Evolutionary conservation across 1,140 invertebrate genomes (phyloP).

Genomic region (Leptinotarsa defecta): DNA sequence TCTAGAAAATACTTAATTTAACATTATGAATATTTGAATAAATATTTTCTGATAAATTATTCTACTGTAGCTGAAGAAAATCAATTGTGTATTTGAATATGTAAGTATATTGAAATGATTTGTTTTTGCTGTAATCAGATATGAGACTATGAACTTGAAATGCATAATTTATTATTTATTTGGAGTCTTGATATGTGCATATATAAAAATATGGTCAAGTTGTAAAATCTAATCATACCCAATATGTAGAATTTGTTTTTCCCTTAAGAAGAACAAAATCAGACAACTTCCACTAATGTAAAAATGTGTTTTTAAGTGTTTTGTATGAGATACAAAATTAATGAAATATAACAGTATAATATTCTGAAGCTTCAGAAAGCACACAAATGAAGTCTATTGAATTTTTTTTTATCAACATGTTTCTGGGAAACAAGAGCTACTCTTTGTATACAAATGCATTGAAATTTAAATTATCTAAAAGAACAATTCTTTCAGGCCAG

Average conservation of each 20-base stretch:
- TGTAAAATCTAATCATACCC: constrained; percentile 16
- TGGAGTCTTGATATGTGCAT: neutral
- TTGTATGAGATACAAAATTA: constrained; percentile 33
- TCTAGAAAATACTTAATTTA: constrained; percentile 31
- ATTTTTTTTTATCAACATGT: neutral
- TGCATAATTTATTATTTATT: neutral
- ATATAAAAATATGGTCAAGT: constrained; percentile 5
- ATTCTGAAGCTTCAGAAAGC: constrained; percentile 17
- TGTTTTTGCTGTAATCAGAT: neutral
- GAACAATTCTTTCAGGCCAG: too few species aligned
- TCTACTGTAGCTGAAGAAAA: neutral
- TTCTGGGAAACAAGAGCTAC: too few species aligned
- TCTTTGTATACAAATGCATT: too few species aligned
- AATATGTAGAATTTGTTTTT: constrained; percentile 30
- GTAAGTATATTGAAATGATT: constrained; percentile 1
- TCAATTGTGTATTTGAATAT: neutral
- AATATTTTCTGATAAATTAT: constrained; percentile 9
- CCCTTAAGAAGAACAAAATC: constrained; percentile 31
- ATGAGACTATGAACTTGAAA: neutral
- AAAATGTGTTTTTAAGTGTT: constrained; percentile 30
- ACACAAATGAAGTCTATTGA: constrained; percentile 13
- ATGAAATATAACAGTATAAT: constrained; percentile 20
- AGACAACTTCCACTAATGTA: constrained; percentile 29
- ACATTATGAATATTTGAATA: constrained; percentile 5
- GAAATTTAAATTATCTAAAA: too few species aligned